phyloP scores from a whole-genome alignment of 2,797 vertebrate species.

The Sebastes itinus region DNA sequence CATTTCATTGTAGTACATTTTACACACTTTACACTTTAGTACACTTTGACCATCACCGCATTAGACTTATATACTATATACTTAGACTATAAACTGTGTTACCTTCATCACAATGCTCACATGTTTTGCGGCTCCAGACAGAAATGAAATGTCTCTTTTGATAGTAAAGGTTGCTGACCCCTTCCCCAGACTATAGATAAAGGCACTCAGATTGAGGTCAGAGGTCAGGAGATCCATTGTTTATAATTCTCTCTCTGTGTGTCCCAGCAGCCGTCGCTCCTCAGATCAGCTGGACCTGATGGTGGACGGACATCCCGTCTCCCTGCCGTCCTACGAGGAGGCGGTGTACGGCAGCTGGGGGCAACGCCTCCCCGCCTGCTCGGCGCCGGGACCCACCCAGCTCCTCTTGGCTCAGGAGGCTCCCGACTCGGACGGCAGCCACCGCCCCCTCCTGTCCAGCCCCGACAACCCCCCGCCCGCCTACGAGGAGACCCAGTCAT shows the following conservation, averaged over 20 bases:
- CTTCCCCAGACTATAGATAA: too few species aligned
- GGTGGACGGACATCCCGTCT: constrained; percentile 75
- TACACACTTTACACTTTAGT: too few species aligned
- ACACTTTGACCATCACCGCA: too few species aligned
- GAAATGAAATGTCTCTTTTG: too few species aligned
- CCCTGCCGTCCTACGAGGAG: constrained; percentile 84
- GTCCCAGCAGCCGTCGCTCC: constrained; percentile 68
- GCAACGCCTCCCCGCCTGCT: constrained; percentile 66
- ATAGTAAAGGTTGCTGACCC: too few species aligned
- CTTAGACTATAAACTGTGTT: too few species aligned
- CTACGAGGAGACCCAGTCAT: constrained; percentile 74
- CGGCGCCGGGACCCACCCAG: constrained; percentile 73
- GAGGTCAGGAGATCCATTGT: neutral
- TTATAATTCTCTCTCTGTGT: neutral
- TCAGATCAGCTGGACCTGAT: constrained; percentile 84
- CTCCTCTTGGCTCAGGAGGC: constrained; percentile 77
- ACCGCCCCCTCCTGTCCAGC: constrained; percentile 35
- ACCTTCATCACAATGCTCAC: too few species aligned
- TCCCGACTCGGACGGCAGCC: constrained; percentile 40
- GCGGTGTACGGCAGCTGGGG: constrained; percentile 83
- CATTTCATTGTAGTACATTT: too few species aligned
- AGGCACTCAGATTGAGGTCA: neutral
- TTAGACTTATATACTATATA: too few species aligned
- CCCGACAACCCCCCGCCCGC: constrained; percentile 71
- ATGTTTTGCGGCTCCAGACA: too few species aligned